Evolutionary conservation across 1,140 invertebrate genomes (phyloP).

Genomic region (Drosophila ogumai): DNA sequence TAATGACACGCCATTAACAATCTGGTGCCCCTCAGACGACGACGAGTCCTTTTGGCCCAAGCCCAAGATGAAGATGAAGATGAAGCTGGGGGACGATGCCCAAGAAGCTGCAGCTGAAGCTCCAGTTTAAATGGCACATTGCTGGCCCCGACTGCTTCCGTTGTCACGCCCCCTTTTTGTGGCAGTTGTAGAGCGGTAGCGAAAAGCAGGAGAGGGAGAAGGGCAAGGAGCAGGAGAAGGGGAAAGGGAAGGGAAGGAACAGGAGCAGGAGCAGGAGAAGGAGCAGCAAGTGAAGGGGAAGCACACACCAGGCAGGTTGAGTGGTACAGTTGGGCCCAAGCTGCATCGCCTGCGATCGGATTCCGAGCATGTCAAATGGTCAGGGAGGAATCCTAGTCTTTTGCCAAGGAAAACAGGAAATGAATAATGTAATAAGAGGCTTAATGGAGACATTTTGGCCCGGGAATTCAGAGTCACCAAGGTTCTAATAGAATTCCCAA

Average conservation of each 20-base stretch:
- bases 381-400: background rate
- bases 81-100: slow-evolving; percentile 6
- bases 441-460: background rate
- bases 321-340: slow-evolving; percentile 64
- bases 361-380: slow-evolving; percentile 28
- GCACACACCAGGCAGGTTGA: slow-evolving; percentile 20
- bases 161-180: slow-evolving; percentile 67
- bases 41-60: slow-evolving; percentile 44
- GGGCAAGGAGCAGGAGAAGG: background rate
- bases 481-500: accelerated
- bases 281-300: background rate
- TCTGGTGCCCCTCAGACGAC: slow-evolving; percentile 34
- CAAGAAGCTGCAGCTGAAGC: slow-evolving; percentile 17
- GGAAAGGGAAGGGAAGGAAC: background rate
- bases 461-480: background rate
- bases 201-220: background rate
- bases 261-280: slow-evolving; percentile 16
- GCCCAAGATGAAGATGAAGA: slow-evolving; percentile 1
- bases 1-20: slow-evolving; percentile 82
- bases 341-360: slow-evolving; percentile 7
- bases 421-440: too few species aligned
- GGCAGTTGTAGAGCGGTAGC: slow-evolving; percentile 28
- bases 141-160: slow-evolving; percentile 67
- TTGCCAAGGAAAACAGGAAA: background rate
- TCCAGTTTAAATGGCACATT: slow-evolving; percentile 80